Conservation (phyloP, 2,797 vertebrate genomes). For the Platyrinchus mystaceus region DNA sequence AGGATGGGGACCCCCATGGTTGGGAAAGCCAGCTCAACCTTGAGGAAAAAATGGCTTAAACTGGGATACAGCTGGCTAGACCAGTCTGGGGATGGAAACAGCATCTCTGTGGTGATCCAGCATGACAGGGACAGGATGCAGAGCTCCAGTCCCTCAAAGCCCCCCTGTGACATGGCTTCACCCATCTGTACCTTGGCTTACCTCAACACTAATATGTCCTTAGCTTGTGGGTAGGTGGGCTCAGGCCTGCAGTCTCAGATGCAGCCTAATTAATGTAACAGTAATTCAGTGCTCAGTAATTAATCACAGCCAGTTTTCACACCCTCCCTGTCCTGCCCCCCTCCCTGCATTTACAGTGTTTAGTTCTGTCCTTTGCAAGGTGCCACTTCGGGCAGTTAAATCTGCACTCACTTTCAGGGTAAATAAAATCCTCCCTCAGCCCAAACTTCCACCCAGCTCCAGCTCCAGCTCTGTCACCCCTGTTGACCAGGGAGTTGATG, state of each 20-base stretch:
- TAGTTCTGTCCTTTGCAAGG: neutral
- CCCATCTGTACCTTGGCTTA: neutral
- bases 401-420: neutral
- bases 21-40: neutral
- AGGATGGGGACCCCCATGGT: accelerated
- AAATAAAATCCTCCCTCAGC: neutral
- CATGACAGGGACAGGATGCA: accelerated
- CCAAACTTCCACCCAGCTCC: neutral
- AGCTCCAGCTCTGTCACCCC: neutral
- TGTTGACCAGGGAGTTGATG: neutral
- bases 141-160: neutral
- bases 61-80: neutral
- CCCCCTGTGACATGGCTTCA: neutral
- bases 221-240: neutral
- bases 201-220: accelerated
- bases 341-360: neutral
- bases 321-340: no score
- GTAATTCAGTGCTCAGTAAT: neutral
- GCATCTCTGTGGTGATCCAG: accelerated
- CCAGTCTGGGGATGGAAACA: neutral
- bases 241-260: neutral
- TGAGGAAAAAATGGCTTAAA: neutral
- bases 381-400: neutral
- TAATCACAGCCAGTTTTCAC: neutral
- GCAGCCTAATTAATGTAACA: neutral